Base-by-base conservation (phyloP, 1,140 invertebrate genomes). In the Nephila pilipes region DNA sequence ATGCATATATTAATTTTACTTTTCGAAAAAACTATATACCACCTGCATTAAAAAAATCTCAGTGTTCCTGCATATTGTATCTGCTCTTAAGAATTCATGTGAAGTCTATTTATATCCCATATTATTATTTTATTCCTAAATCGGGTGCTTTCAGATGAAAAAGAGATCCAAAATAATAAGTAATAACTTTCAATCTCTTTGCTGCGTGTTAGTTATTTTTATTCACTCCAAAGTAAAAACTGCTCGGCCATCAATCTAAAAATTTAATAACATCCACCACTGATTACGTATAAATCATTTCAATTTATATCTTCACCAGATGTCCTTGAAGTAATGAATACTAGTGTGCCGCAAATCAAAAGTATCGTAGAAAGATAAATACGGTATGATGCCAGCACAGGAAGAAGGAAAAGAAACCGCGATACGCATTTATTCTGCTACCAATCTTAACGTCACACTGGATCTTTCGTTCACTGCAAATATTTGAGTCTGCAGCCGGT, bases 261-360 rank as follows among this genome's bases (percentile, higher is more conserved):
- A 75, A 14, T 75, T 75, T 75, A 75, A 75, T 75, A 75, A 75
- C 32, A 32, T 75, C 65, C 10, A 29, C 29, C 65, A 29, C 32
- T 32, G 65, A 75, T 75, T 32, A 75, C 65, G 29, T 75, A 83
- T 83, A 83, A 83, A 83, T 55, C 80, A 83, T 57, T 38, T 22
- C 54, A 25, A 57, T 54, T 57, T 55, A 83, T 55, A 25, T 55
- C 80, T 83, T 55, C 80, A 55, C 38, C 80, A 83, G 54, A 12
- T 83, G 80, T 83, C 80, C 80, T 83, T 83, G 80, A 83, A 55
- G 80, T 83, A 55, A 83, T 83, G 80, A 57, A 83, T 83, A 32
- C 54, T 46, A 83, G 22, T 22, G 46, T 16, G 38, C 80, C 5
- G 38, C 46, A 55, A 55, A 83, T 83, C 80, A 83, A 83, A 83